A percentile compares a stretch with the other conserved stretches of the same genome.
phyloP scores from a whole-genome alignment of 1,140 invertebrate species.

The Rhagoletis zephyria region DNA sequence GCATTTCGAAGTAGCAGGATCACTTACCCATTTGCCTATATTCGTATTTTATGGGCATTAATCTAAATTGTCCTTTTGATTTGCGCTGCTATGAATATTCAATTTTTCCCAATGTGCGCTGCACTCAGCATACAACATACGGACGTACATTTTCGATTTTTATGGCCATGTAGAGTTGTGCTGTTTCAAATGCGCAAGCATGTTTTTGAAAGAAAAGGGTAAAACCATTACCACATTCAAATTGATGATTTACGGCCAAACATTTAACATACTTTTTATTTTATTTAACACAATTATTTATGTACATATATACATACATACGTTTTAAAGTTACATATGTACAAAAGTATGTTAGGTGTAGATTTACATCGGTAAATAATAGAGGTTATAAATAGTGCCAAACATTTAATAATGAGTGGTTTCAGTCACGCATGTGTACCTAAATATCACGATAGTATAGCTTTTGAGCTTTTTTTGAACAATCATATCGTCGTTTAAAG shows the following conservation, averaged over 20 bases:
- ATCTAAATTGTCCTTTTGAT: constrained; percentile 51
- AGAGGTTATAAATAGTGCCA: too few relatives aligned
- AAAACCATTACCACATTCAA: constrained; percentile 38
- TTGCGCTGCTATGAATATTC: constrained; percentile 68
- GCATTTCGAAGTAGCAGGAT: constrained; percentile 11
- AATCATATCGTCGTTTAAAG: too few relatives aligned
- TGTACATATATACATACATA: neutral
- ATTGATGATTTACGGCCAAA: constrained; percentile 57
- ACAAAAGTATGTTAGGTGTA: too few relatives aligned
- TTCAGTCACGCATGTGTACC: too few relatives aligned
- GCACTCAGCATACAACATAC: neutral
- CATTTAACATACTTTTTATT: constrained; percentile 28
- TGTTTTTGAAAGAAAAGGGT: neutral
- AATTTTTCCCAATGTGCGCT: constrained; percentile 57
- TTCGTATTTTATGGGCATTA: constrained; percentile 44
- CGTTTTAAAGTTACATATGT: constrained; percentile 13
- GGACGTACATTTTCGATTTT: neutral
- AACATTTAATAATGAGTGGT: too few relatives aligned
- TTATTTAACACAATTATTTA: constrained; percentile 28
- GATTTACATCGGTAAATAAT: too few relatives aligned
- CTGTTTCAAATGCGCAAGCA: neutral
- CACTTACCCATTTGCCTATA: constrained; percentile 23
- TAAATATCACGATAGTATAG: too few relatives aligned
- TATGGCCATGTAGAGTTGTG: too few relatives aligned
- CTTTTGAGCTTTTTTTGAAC: too few relatives aligned